Evolutionary conservation across 2,797 vertebrate species (phyloP), one percentile per base, ranked within the genome.

Genomic region (Menidia menidia): DNA sequence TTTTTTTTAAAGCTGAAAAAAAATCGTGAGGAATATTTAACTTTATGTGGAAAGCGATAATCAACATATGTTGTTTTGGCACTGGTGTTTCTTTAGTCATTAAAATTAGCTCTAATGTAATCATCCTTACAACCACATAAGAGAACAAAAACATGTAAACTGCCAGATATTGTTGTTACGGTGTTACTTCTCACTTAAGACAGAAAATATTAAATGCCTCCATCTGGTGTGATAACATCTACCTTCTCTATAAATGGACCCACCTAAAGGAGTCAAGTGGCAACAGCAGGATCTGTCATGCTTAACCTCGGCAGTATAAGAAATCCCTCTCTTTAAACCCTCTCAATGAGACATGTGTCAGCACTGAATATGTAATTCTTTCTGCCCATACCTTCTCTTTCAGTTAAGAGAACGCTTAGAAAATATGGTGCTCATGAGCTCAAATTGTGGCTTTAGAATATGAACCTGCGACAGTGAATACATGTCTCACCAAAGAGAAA

Each of bases 341-440:
- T 67, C 65, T 84, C 79, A 93, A 89, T 41, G 57, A 86, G 87
- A 91, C 90, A 91, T 78, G 85, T 87, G 89, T 92, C 90, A 93
- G 89, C 93, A 70, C 65, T 72, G 72, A 73, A 86, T 93, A 86
- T 90, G 82, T 71, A 51, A 79, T 67, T 83, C 89, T 84, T 90
- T 75, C 19, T 52, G 80, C 88, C 89, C 10, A 82, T 79, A 71
- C 88, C 33, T 68, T 64, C 63, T 51, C 60, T 85, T 88, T 32
- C 53, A 71, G 43, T 59, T 54, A 54, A 68, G 73, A 70, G 90
- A 89, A 81, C 70, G 91, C 94, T 78, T 68, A 60, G 71, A 89
- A 93, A 93, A 92, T 93, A 85, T 57, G 78, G 75, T 85, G 80
- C 79, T 82, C 90, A 83, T 92, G 92, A 95, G 95, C 95, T 92